These are phyloP conservation scores for Hydrozoanthus gracilis DNA, from an alignment of 92 coral and sea anemone genomes.

Conservation along the genomic window DNA sequence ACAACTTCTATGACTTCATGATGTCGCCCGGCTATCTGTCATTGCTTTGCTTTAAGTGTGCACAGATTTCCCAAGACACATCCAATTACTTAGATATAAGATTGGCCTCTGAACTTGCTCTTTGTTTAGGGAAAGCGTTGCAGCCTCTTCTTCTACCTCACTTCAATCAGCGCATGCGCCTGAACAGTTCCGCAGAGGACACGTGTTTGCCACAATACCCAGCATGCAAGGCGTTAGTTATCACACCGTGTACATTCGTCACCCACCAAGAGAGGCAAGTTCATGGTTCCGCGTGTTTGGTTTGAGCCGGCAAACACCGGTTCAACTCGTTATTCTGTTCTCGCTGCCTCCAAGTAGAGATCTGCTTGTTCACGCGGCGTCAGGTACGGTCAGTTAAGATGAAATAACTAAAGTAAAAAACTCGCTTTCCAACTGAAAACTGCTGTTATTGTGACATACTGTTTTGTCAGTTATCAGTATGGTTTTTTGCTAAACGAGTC, in stretches of 20 bases:
- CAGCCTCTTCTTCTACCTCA: constrained; percentile 27
- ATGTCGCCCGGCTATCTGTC: too few relatives aligned
- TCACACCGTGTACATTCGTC: constrained; percentile 84
- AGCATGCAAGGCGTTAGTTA: constrained; percentile 86
- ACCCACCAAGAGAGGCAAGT: constrained; percentile 66
- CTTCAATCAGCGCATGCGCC: constrained; percentile 51
- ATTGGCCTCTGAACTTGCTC: neutral
- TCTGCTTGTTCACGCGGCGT: constrained; percentile 84
- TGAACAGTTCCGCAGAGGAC: constrained; percentile 80
- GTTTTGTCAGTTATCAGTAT: too few relatives aligned
- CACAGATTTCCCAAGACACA: too few relatives aligned
- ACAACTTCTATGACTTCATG: too few relatives aligned
- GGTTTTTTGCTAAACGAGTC: too few relatives aligned
- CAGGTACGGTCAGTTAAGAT: constrained; percentile 56
- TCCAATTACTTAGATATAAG: neutral
- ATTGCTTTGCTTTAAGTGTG: neutral
- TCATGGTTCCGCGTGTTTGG: constrained; percentile 84
- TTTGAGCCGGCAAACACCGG: constrained; percentile 66
- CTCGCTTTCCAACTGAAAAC: too few relatives aligned
- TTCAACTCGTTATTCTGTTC: constrained; percentile 80
- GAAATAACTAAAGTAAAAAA: too few relatives aligned
- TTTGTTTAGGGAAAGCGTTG: constrained; percentile 2
- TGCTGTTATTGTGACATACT: too few relatives aligned
- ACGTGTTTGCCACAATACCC: constrained; percentile 83
- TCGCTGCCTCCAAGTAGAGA: constrained; percentile 96